A percentile compares a stretch with the other conserved stretches of the same genome.
phyloP scores from a whole-genome alignment of 2,113 vertebrate species.

The Morone chrysops region DNA sequence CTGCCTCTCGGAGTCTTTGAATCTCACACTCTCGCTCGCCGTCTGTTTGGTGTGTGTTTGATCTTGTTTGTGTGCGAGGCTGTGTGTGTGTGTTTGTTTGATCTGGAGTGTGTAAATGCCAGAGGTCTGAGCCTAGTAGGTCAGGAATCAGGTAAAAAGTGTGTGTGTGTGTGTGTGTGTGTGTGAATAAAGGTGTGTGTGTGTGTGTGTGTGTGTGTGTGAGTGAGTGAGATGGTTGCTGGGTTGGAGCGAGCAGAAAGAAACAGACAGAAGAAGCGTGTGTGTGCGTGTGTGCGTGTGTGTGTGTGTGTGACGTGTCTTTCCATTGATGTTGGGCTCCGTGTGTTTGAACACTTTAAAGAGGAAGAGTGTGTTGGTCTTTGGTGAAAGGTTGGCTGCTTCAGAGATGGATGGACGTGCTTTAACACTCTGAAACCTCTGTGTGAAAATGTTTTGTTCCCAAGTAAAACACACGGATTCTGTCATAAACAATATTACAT shows the following conservation, averaged over 20 bases:
- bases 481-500: background rate
- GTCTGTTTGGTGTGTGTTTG: slow-evolving; percentile 58
- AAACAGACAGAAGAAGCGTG: slow-evolving; percentile 52
- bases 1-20: slow-evolving; percentile 42
- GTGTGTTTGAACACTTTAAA: slow-evolving; percentile 74
- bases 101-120: slow-evolving; percentile 83
- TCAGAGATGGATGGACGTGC: background rate
- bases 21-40: slow-evolving; percentile 23
- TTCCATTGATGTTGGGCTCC: slow-evolving; percentile 69
- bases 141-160: slow-evolving; percentile 63
- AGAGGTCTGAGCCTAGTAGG: slow-evolving; percentile 75
- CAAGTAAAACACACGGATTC: background rate
- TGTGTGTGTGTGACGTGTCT: slow-evolving; percentile 46
- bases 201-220: slow-evolving; percentile 21
- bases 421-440: background rate
- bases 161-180: slow-evolving; percentile 4
- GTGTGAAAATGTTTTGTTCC: background rate
- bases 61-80: slow-evolving; percentile 39
- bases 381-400: slow-evolving; percentile 31
- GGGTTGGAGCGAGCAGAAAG: background rate
- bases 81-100: slow-evolving; percentile 75
- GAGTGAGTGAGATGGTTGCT: background rate
- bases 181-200: slow-evolving; percentile 1
- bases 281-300: slow-evolving; percentile 32
- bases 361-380: slow-evolving; percentile 17